Evolutionary conservation across 2,113 vertebrate species (phyloP), one percentile per base, ranked within the genome.

Genomic region (Phylloscopus trochilus): DNA sequence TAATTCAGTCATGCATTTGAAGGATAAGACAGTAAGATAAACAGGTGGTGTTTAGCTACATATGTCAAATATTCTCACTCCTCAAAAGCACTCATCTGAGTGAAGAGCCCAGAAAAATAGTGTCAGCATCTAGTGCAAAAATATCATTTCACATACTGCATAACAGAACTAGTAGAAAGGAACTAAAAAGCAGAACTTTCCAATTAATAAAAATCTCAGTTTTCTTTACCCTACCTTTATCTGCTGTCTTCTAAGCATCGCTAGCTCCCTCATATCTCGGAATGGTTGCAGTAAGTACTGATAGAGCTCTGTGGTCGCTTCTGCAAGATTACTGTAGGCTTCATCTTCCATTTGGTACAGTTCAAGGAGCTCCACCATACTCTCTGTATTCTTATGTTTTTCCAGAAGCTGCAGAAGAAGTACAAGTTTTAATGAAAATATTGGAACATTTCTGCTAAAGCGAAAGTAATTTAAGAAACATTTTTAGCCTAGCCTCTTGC

Each of bases 241-340:
- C 97, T 99, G 99, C 95, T 99, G 99, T 93, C 99, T 98, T 84
- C 99, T 97, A 76, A 99, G 96, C 99, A 99, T 99, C 0, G 99
- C 99, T 81, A 99, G 98, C 64, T 99, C 99, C 83, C 99, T 98
- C 99, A 99, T 99, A 98, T 99, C 99, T 96, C 99, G 97, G 97
- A 99, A 99, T 9, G 99, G 99, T 93, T 99, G 99, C 12, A 99
- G 98, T 91, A 99, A 97, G 93, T 99, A 99, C 97, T 99, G 99
- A 95, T 99, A 99, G 26, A 99, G 98, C 95, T 99, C 98, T 1
- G 98, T 99, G 7, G 99, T 99, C 4, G 99, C 99, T 97, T 99
- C 99, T 93, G 99, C 98, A 88, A 99, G 98, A 46, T 97, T 98
- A 35, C 98, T 97, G 43, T 98, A 99, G 4, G 98, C 99, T 93